Conservation (phyloP, 1,140 invertebrate species). For the Aphelenchoides fujianensis region DNA sequence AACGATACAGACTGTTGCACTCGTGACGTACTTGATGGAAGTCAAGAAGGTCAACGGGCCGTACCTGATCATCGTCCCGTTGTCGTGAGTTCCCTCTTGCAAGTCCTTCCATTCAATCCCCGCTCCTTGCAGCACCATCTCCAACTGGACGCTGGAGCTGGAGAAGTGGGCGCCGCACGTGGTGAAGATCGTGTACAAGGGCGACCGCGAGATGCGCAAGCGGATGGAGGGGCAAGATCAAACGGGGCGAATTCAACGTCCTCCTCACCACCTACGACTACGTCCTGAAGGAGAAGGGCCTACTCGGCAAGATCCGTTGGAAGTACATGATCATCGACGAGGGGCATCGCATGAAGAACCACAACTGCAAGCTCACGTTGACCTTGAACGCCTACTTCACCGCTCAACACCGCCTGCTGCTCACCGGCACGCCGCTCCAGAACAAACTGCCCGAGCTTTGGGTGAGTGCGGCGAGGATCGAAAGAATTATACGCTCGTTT, state of each 20-base stretch:
- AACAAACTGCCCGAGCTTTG: slow-evolving; percentile 61
- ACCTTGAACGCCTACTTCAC: slow-evolving; percentile 89
- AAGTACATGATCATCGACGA: slow-evolving; percentile 97
- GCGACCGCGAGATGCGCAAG: slow-evolving; percentile 79
- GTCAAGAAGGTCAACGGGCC: slow-evolving; percentile 94
- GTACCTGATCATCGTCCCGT: slow-evolving; percentile 91
- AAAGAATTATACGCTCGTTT: slow-evolving; percentile 72
- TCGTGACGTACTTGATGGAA: slow-evolving; percentile 96
- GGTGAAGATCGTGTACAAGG: slow-evolving; percentile 86
- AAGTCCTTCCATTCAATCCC: slow-evolving; percentile 32
- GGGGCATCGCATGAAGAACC: slow-evolving; percentile 99
- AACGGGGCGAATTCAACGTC: slow-evolving; percentile 90
- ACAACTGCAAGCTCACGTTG: slow-evolving; percentile 96
- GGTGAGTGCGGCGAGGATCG: slow-evolving; percentile 3
- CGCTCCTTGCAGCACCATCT: slow-evolving; percentile 74
- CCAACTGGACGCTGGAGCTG: slow-evolving; percentile 97
- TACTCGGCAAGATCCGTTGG: slow-evolving; percentile 46
- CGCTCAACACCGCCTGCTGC: slow-evolving; percentile 84
- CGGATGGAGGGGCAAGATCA: slow-evolving; percentile 81
- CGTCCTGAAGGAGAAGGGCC: slow-evolving; percentile 93
- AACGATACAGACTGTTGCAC: slow-evolving; percentile 89
- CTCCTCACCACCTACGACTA: slow-evolving; percentile 97
- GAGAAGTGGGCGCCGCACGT: slow-evolving; percentile 97
- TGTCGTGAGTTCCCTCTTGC: slow-evolving; percentile 71
- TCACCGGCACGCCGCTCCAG: slow-evolving; percentile 92